phyloP scores from a whole-genome alignment of 2,888 invertebrate genomes.

The Heteromyza rotundicornis region DNA sequence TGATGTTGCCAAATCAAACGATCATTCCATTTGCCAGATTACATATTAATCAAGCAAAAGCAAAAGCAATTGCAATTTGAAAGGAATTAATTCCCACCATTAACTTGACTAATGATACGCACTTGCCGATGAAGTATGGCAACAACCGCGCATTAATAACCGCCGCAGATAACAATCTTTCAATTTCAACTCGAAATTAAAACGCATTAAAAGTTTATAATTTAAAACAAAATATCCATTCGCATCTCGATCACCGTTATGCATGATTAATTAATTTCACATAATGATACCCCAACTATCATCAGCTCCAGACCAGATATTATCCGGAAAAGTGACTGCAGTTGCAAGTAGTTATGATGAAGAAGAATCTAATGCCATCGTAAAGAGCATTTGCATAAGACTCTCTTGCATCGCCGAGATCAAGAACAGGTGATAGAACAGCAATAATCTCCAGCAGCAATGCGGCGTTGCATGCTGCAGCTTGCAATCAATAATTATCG shows the following conservation, averaged over 20 bases:
- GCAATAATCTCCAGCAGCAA: background rate
- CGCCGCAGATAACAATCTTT: background rate
- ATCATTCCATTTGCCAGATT: too few relatives aligned
- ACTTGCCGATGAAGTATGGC: too few relatives aligned
- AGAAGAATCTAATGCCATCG: background rate
- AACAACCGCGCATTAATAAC: too few relatives aligned
- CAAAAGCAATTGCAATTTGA: too few relatives aligned
- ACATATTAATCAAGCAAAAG: background rate
- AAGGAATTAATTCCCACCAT: too few relatives aligned
- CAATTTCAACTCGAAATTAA: slow-evolving; percentile 2
- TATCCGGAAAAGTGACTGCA: background rate
- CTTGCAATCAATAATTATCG: slow-evolving; percentile 25
- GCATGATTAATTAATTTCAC: slow-evolving; percentile 16
- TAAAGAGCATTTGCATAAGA: background rate
- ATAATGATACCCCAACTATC: slow-evolving; percentile 7
- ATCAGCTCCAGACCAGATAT: background rate
- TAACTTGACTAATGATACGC: background rate
- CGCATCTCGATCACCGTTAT: slow-evolving; percentile 12
- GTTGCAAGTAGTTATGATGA: background rate
- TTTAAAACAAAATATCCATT: background rate
- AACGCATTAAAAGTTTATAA: slow-evolving; percentile 5
- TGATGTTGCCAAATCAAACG: too few relatives aligned
- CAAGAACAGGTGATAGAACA: background rate
- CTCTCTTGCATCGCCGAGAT: slow-evolving; percentile 1
- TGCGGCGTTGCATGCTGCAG: background rate